phyloP scores from a whole-genome alignment of 2,888 invertebrate genomes.

The Mythimna vitellina region DNA sequence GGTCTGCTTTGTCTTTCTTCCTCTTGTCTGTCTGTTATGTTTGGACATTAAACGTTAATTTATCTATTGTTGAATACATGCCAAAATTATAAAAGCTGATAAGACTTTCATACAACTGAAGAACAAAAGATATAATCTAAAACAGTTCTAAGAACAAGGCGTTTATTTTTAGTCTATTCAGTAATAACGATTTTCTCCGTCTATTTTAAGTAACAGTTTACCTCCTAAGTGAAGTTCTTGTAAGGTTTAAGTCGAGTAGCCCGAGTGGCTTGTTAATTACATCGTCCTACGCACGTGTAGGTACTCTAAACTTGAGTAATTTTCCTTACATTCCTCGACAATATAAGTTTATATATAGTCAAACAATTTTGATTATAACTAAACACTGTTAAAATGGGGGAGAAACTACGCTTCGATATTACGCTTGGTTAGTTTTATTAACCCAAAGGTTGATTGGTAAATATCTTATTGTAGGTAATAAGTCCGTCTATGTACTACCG shows the following conservation, averaged over 20 bases:
- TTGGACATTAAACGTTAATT: too few relatives aligned
- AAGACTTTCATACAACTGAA: too few relatives aligned
- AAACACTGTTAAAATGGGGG: background rate
- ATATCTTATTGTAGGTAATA: too few relatives aligned
- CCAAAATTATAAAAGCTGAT: too few relatives aligned
- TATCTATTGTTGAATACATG: too few relatives aligned
- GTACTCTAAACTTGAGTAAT: background rate
- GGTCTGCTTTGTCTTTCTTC: too few relatives aligned
- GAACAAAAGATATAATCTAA: background rate
- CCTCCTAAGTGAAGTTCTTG: slow-evolving; percentile 1
- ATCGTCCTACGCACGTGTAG: slow-evolving; percentile 5
- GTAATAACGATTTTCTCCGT: background rate
- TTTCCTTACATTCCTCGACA: background rate
- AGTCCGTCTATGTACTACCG: too few relatives aligned
- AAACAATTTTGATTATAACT: background rate
- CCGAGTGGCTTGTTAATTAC: slow-evolving; percentile 21
- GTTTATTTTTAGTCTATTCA: background rate
- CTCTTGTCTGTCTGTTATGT: too few relatives aligned
- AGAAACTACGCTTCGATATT: too few relatives aligned
- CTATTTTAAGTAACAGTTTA: slow-evolving; percentile 16
- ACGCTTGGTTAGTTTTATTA: too few relatives aligned
- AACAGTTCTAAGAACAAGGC: background rate
- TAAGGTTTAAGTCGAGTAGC: slow-evolving; percentile 4
- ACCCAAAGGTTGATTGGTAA: too few relatives aligned
- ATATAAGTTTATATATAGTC: background rate